Conservation (phyloP, 2,113 vertebrate species). For the Lota lota region DNA sequence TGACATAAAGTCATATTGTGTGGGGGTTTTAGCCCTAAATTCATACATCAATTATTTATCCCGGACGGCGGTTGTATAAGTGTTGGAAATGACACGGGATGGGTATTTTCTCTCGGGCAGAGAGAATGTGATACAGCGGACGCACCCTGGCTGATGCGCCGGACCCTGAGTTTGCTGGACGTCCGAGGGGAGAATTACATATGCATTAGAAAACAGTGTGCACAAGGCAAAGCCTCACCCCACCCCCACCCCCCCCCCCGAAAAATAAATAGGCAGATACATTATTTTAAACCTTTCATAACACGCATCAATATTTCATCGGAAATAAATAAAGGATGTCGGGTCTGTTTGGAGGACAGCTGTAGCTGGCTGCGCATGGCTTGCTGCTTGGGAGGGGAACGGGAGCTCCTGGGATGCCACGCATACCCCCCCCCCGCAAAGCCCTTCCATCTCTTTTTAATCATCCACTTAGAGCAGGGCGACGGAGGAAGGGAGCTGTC, state of each 20-base stretch:
- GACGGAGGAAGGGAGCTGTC: slow-evolving; percentile 3
- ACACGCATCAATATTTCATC: slow-evolving; percentile 99
- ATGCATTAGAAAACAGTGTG: slow-evolving; percentile 97
- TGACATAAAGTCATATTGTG: slow-evolving; percentile 99
- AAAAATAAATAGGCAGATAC: slow-evolving; percentile 83
- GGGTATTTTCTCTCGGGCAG: slow-evolving; percentile 99
- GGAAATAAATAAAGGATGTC: slow-evolving; percentile 99
- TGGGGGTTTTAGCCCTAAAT: slow-evolving; percentile 99
- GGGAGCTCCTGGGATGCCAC: slow-evolving; percentile 86
- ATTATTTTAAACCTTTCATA: slow-evolving; percentile 99
- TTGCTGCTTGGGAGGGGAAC: slow-evolving; percentile 69
- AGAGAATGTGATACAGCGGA: slow-evolving; percentile 97
- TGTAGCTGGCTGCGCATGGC: slow-evolving; percentile 90
- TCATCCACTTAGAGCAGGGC: slow-evolving; percentile 97
- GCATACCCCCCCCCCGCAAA: slow-evolving; percentile 90
- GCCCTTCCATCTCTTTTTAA: slow-evolving; percentile 99
- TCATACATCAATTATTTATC: slow-evolving; percentile 99
- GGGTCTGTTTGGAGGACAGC: slow-evolving; percentile 99
- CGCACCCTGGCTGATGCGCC: slow-evolving; percentile 84
- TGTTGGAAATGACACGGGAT: slow-evolving; percentile 99
- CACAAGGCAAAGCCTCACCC: slow-evolving; percentile 61
- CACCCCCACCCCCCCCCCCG: slow-evolving; percentile 46
- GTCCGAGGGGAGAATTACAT: slow-evolving; percentile 86
- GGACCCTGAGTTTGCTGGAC: slow-evolving; percentile 82
- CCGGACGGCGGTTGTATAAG: slow-evolving; percentile 91